Evolutionary conservation across 1,140 invertebrate genomes (phyloP).

Genomic region (Planococcus citri): DNA sequence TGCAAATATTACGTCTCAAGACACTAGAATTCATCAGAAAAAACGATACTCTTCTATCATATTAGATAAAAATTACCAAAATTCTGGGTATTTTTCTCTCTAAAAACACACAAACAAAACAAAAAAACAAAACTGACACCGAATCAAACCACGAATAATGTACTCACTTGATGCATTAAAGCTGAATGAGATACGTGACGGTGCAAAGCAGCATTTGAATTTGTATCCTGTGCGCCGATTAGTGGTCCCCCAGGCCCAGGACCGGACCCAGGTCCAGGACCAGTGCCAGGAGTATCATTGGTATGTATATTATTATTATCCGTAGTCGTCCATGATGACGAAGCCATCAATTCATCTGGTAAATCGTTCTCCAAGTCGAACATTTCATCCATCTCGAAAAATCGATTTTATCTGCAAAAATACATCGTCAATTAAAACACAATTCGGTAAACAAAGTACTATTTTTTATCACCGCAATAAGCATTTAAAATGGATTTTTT

Average conservation of each 20-base stretch:
- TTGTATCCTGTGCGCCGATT: slow-evolving; percentile 37
- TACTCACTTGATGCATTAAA: slow-evolving; percentile 33
- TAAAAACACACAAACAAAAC: too few relatives aligned
- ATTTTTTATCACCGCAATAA: not conserved
- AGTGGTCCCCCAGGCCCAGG: slow-evolving; percentile 25
- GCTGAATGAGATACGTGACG: slow-evolving; percentile 38
- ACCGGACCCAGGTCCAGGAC: slow-evolving; percentile 42
- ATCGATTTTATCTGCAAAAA: slow-evolving; percentile 54
- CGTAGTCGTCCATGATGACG: slow-evolving; percentile 48
- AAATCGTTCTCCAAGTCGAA: slow-evolving; percentile 82
- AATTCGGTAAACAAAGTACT: not conserved
- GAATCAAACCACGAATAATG: too few relatives aligned
- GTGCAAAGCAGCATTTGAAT: slow-evolving; percentile 47
- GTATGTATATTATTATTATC: slow-evolving; percentile 31
- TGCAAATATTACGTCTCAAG: too few relatives aligned
- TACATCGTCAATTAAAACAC: not conserved
- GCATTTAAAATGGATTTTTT: not conserved
- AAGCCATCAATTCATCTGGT: slow-evolving; percentile 75
- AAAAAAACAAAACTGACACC: too few relatives aligned
- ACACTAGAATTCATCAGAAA: too few relatives aligned
- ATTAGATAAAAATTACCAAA: too few relatives aligned
- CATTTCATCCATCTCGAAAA: slow-evolving; percentile 49
- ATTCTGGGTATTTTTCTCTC: too few relatives aligned
- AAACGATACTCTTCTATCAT: too few relatives aligned
- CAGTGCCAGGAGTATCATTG: slow-evolving; percentile 57